phyloP scores from a whole-genome alignment of 2,888 invertebrate species.

The Myopa tessellatipennis region DNA sequence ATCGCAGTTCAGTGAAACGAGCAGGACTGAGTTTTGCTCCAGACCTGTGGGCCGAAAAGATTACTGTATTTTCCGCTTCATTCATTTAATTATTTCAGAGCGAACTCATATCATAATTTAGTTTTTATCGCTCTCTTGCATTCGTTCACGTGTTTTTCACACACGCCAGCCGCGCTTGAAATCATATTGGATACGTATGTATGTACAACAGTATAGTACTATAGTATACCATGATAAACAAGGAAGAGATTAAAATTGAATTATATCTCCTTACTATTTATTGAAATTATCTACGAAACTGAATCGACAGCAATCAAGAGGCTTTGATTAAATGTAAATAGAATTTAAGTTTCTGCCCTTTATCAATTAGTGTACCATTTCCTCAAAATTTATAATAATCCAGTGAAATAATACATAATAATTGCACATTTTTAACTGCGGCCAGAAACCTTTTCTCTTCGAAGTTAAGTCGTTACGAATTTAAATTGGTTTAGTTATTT shows the following conservation, averaged over 20 bases:
- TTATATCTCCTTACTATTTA: constrained; percentile 1
- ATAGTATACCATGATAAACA: neutral
- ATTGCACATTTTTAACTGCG: no score
- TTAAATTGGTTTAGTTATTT: no score
- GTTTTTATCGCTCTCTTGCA: constrained; percentile 24
- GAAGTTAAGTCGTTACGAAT: no score
- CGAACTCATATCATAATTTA: constrained; percentile 42
- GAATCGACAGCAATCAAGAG: constrained; percentile 5
- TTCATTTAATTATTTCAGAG: constrained; percentile 40
- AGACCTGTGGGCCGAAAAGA: constrained; percentile 3
- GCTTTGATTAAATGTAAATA: neutral
- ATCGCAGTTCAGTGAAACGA: no score
- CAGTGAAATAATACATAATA: no score
- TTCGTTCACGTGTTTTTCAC: neutral
- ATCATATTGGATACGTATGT: neutral
- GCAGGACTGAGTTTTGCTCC: no score
- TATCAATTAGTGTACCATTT: neutral
- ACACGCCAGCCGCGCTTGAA: neutral
- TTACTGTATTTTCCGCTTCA: constrained; percentile 43
- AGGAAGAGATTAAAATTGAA: neutral
- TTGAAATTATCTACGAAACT: neutral
- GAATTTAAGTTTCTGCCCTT: neutral
- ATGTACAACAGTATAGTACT: neutral
- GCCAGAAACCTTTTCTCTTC: no score
- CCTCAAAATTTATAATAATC: no score